Percentiles rank a stretch among this genome's conserved stretches.
These are phyloP conservation scores for Tetramorium bicarinatum DNA, from an alignment of 2,888 invertebrate species.

Conservation along the genomic window DNA sequence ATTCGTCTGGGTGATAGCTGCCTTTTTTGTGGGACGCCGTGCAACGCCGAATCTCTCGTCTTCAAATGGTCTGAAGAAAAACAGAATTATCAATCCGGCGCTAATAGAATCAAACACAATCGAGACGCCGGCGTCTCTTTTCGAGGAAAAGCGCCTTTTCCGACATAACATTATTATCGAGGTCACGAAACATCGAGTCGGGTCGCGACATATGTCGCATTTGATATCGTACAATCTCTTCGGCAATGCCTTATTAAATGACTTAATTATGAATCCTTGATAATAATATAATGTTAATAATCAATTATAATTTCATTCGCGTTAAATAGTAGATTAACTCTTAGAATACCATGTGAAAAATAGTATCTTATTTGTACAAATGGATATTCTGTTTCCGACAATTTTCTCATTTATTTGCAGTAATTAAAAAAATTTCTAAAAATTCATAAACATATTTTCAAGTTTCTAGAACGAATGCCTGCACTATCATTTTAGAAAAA, in stretches of 20 bases:
- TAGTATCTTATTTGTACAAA: no score
- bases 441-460: no score
- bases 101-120: not conserved
- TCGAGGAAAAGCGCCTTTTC: not conserved
- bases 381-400: no score
- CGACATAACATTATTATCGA: not conserved
- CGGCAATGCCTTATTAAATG: not conserved
- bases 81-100: not conserved
- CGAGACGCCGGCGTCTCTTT: not conserved
- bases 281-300: no score
- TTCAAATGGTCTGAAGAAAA: constrained; percentile 18
- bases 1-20: constrained; percentile 5
- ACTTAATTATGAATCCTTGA: no score
- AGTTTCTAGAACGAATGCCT: no score
- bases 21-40: constrained; percentile 31
- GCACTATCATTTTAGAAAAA: no score
- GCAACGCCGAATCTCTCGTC: not conserved
- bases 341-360: no score
- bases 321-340: no score
- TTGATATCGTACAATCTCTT: not conserved
- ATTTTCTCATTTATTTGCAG: no score
- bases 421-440: no score
- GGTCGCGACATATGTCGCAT: not conserved
- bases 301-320: no score
- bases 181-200: not conserved